These are phyloP conservation scores for Piaya cayana DNA, from an alignment of 2,113 vertebrate genomes.

Conservation along the genomic window DNA sequence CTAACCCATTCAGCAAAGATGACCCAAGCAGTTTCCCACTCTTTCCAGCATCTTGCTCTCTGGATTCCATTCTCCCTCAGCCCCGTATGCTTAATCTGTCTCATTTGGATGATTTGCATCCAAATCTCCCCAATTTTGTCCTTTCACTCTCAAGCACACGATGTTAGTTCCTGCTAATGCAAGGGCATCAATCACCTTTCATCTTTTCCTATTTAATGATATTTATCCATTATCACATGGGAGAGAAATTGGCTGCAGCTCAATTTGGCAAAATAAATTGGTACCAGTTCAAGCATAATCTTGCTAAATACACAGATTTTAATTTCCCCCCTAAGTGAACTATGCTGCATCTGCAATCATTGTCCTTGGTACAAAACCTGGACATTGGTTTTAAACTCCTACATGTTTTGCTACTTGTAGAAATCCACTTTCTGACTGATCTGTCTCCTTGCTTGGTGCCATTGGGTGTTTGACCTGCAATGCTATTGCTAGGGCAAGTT, in stretches of 20 bases:
- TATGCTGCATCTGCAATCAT: background rate
- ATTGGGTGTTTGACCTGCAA: too few relatives aligned
- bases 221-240: constrained; percentile 57
- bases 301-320: constrained; percentile 57
- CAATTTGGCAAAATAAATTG: constrained; percentile 43
- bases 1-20: background rate
- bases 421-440: background rate
- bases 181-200: constrained; percentile 53
- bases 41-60: background rate
- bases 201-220: constrained; percentile 58
- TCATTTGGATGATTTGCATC: background rate
- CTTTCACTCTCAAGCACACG: background rate
- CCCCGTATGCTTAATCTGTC: background rate
- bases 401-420: background rate
- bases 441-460: background rate
- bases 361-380: constrained; percentile 37
- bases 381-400: background rate
- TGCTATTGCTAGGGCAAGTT: accelerated
- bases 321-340: constrained; percentile 25
- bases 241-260: constrained; percentile 47
- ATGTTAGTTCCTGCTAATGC: background rate
- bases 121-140: constrained; percentile 6
- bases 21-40: background rate
- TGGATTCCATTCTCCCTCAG: background rate
- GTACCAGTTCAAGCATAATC: constrained; percentile 59